Evolutionary conservation across 2,797 vertebrate species (phyloP), one percentile per base, ranked within the genome.

Genomic region (Pygocentrus nattereri): DNA sequence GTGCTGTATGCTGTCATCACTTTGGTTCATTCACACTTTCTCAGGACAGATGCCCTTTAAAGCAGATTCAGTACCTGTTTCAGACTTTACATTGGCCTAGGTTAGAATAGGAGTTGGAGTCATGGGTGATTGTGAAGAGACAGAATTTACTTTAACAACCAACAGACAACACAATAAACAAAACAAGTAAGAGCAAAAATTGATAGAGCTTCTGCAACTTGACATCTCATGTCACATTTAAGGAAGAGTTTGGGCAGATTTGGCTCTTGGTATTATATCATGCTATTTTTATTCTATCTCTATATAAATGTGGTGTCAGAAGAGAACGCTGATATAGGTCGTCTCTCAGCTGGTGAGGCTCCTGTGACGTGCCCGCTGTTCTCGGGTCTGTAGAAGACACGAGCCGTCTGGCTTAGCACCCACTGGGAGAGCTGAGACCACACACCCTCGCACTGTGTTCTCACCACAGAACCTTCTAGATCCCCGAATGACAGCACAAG

Each of bases 351-450:
- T 49, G 79, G 74, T 47, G 27, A 68, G 34, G 50, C 62, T 30
- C 27, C 58, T 72, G 80, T 71, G 68, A 76, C 74, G 81, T 61
- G 44, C 23, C 21, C 8, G 41, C 74, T 74, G 58, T 74, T 70
- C 74, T 78, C 54, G 76, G 70, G 73, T 65, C 21, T 6, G 78
- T 62, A 49, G 44, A 52, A 38, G 44, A 76, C 76, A 56, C 69
- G 44, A 67, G 44, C 61, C 21, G 30, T 16, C 79, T 82, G 77
- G 74, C 70, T 82, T 31, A 72, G 54, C 74, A 59, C 79, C 76
- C 74, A 65, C 62, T 78, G 78, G 72, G 82, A 82, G 72, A 30
- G 52, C 72, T 69, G 23, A 56, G 68, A 27, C 58, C 78, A 79
- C 75, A 58, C 68, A 30, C 59, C 49, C 38, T 65, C 67, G n/a